These are phyloP conservation scores for Fringilla coelebs DNA, from an alignment of 2,797 vertebrate species.

Conservation along the genomic window DNA sequence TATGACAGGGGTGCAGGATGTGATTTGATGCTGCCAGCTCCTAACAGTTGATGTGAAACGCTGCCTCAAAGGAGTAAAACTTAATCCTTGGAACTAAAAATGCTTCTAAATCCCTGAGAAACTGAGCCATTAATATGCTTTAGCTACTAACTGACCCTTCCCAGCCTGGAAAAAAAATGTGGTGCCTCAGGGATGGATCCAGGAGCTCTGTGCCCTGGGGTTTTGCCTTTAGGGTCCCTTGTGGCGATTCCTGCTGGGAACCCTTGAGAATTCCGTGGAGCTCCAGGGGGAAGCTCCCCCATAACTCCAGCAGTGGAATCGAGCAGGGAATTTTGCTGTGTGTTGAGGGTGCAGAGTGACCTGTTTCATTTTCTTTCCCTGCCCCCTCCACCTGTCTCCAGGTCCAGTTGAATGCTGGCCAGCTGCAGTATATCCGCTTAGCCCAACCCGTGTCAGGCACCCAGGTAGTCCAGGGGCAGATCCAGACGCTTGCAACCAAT, in stretches of 20 bases:
- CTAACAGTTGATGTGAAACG: accelerated
- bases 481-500: slow-evolving; percentile 93
- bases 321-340: background rate
- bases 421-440: slow-evolving; percentile 97
- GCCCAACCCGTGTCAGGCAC: slow-evolving; percentile 96
- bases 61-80: background rate
- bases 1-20: background rate
- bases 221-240: accelerated
- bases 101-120: background rate
- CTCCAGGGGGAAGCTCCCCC: accelerated
- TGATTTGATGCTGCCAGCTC: background rate
- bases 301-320: accelerated
- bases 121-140: background rate
- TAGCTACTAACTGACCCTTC: background rate
- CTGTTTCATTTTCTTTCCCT: background rate
- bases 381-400: slow-evolving; percentile 63
- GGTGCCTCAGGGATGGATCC: background rate
- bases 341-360: background rate
- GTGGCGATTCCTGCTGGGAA: background rate
- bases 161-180: background rate
- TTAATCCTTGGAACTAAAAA: background rate
- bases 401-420: slow-evolving; percentile 96
- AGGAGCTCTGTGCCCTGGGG: background rate
- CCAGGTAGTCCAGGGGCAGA: slow-evolving; percentile 98
- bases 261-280: accelerated